Percentiles rank a stretch among this genome's conserved stretches.
Evolutionary conservation across 2,113 vertebrate species (phyloP).

Genomic region (Melospiza georgiana): DNA sequence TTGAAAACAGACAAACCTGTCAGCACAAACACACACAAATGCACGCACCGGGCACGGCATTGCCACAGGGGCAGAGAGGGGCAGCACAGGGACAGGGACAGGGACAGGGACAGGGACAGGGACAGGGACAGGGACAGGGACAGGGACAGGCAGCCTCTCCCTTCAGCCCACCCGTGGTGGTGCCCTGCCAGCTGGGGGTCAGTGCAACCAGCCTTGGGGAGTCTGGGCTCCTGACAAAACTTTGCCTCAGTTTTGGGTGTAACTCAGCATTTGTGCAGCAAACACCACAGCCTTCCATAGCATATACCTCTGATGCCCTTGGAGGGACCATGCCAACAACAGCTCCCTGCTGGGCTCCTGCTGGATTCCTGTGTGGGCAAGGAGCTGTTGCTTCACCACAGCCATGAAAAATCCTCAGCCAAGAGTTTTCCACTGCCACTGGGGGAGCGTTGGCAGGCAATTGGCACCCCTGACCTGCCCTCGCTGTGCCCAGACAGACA

Average conservation of each 20-base stretch:
- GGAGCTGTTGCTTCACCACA: background rate
- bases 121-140: background rate
- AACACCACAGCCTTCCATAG: background rate
- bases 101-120: background rate
- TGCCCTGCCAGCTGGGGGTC: background rate
- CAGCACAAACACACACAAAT: background rate
- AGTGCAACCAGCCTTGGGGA: background rate
- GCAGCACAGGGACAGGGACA: background rate
- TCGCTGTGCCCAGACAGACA: accelerated
- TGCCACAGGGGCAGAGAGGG: accelerated
- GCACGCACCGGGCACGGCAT: accelerated
- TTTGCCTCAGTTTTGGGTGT: background rate
- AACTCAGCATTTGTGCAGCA: background rate
- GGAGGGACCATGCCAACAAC: accelerated
- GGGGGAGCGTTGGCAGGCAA: accelerated
- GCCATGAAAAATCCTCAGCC: background rate
- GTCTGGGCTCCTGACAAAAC: background rate
- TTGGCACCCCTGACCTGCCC: accelerated
- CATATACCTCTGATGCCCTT: background rate
- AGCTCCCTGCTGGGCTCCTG: accelerated
- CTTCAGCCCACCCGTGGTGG: accelerated
- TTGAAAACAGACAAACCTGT: background rate
- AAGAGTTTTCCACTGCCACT: accelerated
- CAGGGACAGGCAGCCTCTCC: background rate
- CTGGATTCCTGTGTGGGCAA: accelerated